Conservation (phyloP, 2,113 vertebrate species). For the Prionailurus viverrinus region DNA sequence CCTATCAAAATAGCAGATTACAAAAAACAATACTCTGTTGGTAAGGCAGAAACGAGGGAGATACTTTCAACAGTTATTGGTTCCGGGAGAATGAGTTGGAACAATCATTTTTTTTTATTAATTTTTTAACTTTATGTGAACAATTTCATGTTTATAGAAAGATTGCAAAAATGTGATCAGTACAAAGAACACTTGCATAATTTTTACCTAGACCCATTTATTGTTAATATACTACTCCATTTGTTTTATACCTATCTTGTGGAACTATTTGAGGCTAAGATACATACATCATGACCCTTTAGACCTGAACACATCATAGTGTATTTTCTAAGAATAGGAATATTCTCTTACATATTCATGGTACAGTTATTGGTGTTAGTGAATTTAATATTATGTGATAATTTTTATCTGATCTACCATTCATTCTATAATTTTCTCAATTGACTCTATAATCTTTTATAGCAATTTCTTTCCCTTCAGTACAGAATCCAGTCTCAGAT, state of each 20-base stretch:
- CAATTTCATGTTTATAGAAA: constrained; percentile 34
- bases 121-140: constrained; percentile 8
- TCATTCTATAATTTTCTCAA: background rate
- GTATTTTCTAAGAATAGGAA: background rate
- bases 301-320: background rate
- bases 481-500: background rate
- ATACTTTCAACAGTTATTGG: background rate
- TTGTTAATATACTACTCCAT: background rate
- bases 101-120: background rate
- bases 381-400: background rate
- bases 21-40: background rate
- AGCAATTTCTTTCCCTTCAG: background rate
- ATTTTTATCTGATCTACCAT: background rate
- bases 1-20: constrained; percentile 52
- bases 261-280: constrained; percentile 34
- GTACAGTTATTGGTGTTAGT: background rate
- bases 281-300: background rate
- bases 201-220: background rate
- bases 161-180: background rate
- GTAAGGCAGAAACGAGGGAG: background rate
- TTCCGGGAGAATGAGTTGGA: background rate
- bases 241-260: background rate
- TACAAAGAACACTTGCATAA: background rate
- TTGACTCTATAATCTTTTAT: background rate
- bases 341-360: background rate